Evolutionary conservation across 2,797 vertebrate species (phyloP).

Genomic region (Neoniphon sammara): DNA sequence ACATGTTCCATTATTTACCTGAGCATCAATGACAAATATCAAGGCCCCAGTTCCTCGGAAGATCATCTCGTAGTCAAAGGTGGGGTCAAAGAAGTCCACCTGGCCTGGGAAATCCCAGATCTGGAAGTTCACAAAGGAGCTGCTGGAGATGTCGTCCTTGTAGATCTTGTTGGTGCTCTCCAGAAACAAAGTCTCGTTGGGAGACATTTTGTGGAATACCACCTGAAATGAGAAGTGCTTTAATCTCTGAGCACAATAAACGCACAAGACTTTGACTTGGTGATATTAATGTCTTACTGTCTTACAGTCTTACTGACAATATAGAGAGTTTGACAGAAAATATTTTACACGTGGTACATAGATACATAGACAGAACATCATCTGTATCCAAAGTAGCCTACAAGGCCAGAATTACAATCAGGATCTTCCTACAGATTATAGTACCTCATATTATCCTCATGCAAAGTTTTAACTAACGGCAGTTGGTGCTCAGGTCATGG

Average conservation of each 20-base stretch:
- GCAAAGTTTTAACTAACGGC: background rate
- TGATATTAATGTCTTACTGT: too few relatives aligned
- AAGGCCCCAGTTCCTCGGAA: constrained; percentile 98
- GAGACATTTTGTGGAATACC: constrained; percentile 99
- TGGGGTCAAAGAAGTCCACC: constrained; percentile 99
- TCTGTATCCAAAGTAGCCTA: too few relatives aligned
- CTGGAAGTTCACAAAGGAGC: constrained; percentile 99
- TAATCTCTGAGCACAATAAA: background rate
- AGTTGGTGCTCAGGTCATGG: background rate
- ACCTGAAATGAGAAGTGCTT: constrained; percentile 83
- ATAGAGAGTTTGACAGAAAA: background rate
- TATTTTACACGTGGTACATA: background rate
- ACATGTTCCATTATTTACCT: constrained; percentile 82
- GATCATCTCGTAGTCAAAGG: constrained; percentile 99
- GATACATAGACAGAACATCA: background rate
- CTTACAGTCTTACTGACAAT: background rate
- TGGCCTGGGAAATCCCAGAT: constrained; percentile 99
- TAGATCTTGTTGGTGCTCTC: constrained; percentile 99
- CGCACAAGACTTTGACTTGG: background rate
- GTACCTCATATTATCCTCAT: background rate
- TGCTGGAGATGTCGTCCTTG: constrained; percentile 99
- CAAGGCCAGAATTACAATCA: too few relatives aligned
- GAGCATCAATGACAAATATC: constrained; percentile 99
- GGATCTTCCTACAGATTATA: background rate
- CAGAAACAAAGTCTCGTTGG: constrained; percentile 98